Conservation (phyloP, 2,888 invertebrate genomes). For the Euplagia quadripunctaria region DNA sequence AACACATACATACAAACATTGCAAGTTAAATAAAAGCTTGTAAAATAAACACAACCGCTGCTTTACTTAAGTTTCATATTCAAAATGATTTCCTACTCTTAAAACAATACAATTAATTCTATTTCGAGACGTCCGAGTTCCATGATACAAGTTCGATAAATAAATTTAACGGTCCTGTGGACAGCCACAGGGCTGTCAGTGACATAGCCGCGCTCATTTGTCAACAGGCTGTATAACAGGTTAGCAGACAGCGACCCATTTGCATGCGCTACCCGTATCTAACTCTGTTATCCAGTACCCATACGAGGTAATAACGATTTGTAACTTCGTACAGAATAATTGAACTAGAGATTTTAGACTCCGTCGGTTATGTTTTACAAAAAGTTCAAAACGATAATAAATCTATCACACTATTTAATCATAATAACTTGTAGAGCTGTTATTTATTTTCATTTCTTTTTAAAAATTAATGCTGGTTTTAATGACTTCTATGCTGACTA, state of each 20-base stretch:
- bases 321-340: slow-evolving; percentile 12
- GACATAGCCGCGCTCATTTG: slow-evolving; percentile 68
- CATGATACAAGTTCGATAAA: slow-evolving; percentile 56
- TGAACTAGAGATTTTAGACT: neutral
- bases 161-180: slow-evolving; percentile 58
- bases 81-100: neutral
- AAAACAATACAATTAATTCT: neutral
- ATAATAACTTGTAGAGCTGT: neutral
- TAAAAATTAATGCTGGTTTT: too few relatives aligned
- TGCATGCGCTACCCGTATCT: slow-evolving; percentile 49
- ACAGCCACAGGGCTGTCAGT: slow-evolving; percentile 38
- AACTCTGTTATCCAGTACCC: slow-evolving; percentile 32
- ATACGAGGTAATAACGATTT: slow-evolving; percentile 14
- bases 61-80: neutral
- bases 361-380: neutral
- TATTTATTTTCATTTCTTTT: neutral
- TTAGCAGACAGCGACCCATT: slow-evolving; percentile 54
- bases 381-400: neutral
- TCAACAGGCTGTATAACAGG: slow-evolving; percentile 66
- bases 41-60: too few relatives aligned
- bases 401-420: neutral
- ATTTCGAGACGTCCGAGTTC: neutral
- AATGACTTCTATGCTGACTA: too few relatives aligned
- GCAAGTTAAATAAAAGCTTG: too few relatives aligned
- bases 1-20: too few relatives aligned